Evolutionary conservation across 1,140 invertebrate genomes (phyloP), one percentile per base, ranked within the genome.

Genomic region (Monochamus saltuarius): DNA sequence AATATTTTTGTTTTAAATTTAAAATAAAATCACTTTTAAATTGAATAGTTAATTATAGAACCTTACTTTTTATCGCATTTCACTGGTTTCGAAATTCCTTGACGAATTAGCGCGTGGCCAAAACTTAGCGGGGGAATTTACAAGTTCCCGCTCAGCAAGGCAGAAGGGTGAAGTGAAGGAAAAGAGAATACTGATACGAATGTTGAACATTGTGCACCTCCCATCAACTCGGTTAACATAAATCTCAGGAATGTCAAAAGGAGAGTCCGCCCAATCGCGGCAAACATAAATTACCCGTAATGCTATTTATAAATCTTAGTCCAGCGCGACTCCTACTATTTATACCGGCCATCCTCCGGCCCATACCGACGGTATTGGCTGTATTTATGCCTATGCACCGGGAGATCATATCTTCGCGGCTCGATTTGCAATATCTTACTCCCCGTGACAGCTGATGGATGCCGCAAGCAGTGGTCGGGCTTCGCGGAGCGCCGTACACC

Each of bases 271-370:
- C 72, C 72, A 73, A 73, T 73, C 72, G 72, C 72, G 64, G 59
- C 70, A 62, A 61, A 71, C 70, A 73, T 73, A 73, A 73, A 73
- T 73, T 73, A 73, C 70, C 69, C 68, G 71, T 73, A 73, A 70
- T 71, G 70, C 72, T 72, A 73, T 73, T 73, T 73, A 73, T 73
- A 73, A 73, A 71, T 73, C 69, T 66, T 62, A 37, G 37, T 54
- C 51, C 57, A 63, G 59, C 64, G 62, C 61, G 61, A 67, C 61
- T 66, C 68, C 64, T 63, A 65, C 66, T 65, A 70, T 68, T 69
- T 68, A 66, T 68, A 65, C 62, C 56, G 61, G 54, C 65, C 58
- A 61, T 64, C 61, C 65, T 59, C 45, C 54, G 46, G 42, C 56
- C 56, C 57, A 59, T 47, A 60, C 49, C 39, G 22, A 29, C 54